Evolutionary conservation across 2,113 vertebrate species (phyloP).

Genomic region (Callipepla californica): DNA sequence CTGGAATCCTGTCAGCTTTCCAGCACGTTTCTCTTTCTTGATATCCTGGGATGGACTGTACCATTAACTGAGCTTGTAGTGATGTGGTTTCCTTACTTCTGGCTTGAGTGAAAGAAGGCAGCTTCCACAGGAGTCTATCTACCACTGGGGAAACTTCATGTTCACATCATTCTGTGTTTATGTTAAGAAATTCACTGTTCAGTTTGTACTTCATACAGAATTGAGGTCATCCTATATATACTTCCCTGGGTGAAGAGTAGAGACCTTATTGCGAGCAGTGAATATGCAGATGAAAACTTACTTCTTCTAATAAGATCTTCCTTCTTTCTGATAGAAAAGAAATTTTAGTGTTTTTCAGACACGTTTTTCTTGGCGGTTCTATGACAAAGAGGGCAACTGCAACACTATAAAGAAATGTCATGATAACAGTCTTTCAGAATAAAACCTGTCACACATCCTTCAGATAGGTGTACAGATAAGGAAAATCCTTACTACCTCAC

Average conservation of each 20-base stretch:
- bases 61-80: neutral
- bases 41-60: neutral
- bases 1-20: neutral
- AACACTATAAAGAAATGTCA: neutral
- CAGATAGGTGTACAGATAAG: neutral
- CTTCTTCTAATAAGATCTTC: neutral
- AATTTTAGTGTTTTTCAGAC: neutral
- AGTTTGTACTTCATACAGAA: neutral
- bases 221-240: neutral
- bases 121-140: neutral
- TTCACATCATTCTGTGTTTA: neutral
- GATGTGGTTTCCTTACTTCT: neutral
- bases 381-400: neutral
- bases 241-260: neutral
- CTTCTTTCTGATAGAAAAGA: neutral
- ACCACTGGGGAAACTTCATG: neutral
- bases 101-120: neutral
- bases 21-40: neutral
- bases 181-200: neutral
- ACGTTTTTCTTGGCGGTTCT: neutral
- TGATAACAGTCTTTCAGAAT: neutral
- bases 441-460: neutral
- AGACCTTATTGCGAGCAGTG: neutral
- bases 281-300: neutral
- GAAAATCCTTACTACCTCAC: neutral